These are phyloP conservation scores for Sminthurinus aureus DNA, from an alignment of 2,888 invertebrate genomes.

Conservation along the genomic window DNA sequence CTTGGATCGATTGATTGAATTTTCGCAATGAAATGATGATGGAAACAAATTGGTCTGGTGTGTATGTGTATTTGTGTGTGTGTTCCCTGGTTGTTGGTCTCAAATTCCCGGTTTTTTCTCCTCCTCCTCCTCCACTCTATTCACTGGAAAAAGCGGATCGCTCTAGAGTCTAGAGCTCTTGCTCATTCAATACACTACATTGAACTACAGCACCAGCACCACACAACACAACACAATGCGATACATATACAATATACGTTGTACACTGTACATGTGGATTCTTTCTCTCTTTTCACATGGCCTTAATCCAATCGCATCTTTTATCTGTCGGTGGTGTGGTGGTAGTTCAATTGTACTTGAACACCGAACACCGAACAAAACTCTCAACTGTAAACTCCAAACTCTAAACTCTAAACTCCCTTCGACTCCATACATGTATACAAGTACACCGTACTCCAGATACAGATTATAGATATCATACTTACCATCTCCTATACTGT, in stretches of 20 bases:
- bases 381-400: background rate
- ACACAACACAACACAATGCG: too few relatives aligned
- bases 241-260: background rate
- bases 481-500: background rate
- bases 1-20: constrained; percentile 48
- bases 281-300: constrained; percentile 27
- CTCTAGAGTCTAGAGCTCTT: too few relatives aligned
- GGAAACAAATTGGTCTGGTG: constrained; percentile 48
- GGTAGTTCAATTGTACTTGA: constrained; percentile 33
- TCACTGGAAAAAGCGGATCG: constrained; percentile 7
- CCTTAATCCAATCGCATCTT: constrained; percentile 46
- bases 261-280: background rate
- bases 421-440: background rate
- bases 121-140: constrained; percentile 14
- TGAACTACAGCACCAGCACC: too few relatives aligned
- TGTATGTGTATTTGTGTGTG: background rate
- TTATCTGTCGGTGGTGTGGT: constrained; percentile 40
- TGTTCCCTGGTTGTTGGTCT: constrained; percentile 28
- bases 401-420: background rate
- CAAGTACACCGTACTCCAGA: too few relatives aligned
- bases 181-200: background rate
- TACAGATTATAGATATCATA: too few relatives aligned
- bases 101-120: constrained; percentile 23
- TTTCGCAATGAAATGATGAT: constrained; percentile 52
- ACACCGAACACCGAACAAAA: constrained; percentile 16